Conservation (phyloP, 92 coral and sea anemone genomes). For the Diadumene lineata region DNA sequence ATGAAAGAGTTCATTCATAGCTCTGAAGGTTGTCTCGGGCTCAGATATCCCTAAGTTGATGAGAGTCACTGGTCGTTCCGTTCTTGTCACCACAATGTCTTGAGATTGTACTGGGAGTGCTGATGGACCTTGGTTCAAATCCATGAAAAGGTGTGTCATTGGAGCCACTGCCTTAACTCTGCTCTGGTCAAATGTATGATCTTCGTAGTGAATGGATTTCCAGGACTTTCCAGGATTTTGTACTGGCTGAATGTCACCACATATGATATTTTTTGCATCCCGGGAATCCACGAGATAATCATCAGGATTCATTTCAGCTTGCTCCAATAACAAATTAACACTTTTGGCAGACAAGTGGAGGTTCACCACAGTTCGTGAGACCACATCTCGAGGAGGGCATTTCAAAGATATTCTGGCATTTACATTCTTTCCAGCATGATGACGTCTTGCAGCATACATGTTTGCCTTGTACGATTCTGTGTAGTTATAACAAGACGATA, state of each 20-base stretch:
- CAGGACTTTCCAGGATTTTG: constrained; percentile 44
- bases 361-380: constrained; percentile 55
- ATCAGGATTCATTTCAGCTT: too few relatives aligned
- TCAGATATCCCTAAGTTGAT: constrained; percentile 43
- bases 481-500: constrained; percentile 57
- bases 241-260: constrained; percentile 40
- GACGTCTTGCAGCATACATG: constrained; percentile 61
- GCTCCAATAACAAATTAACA: constrained; percentile 59
- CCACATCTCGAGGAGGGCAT: constrained; percentile 63
- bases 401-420: constrained; percentile 65
- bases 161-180: constrained; percentile 49
- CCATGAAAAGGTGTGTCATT: constrained; percentile 29
- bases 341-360: constrained; percentile 66
- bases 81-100: constrained; percentile 42
- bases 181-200: constrained; percentile 46
- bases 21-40: constrained; percentile 51
- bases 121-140: background rate
- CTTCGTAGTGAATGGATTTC: constrained; percentile 33
- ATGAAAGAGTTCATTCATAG: constrained; percentile 56
- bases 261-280: constrained; percentile 37
- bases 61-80: constrained; percentile 49
- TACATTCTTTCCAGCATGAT: constrained; percentile 56
- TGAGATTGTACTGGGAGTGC: constrained; percentile 10
- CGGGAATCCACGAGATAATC: constrained; percentile 58
- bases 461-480: constrained; percentile 56